These are phyloP conservation scores for Phataginus tetradactyla DNA, from an alignment of 2,797 vertebrate species.

Conservation along the genomic window DNA sequence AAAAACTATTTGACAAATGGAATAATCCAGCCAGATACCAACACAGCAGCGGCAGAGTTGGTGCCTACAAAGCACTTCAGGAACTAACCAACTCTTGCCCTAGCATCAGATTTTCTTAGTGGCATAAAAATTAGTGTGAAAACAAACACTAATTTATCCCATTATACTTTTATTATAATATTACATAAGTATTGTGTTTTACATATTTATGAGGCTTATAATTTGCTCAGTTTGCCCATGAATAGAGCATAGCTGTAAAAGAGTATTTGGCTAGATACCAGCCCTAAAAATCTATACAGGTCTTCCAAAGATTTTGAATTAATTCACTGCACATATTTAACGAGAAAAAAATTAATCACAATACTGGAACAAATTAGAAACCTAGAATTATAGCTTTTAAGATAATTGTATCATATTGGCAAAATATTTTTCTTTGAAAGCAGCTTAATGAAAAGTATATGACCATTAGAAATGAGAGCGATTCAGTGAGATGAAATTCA, in stretches of 20 bases:
- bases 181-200: constrained; percentile 30
- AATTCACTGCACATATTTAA: constrained; percentile 55
- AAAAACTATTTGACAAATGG: background rate
- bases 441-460: constrained; percentile 13
- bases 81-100: background rate
- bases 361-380: constrained; percentile 41
- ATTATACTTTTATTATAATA: background rate
- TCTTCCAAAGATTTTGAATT: constrained; percentile 55
- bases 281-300: background rate
- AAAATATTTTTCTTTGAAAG: constrained; percentile 61
- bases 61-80: background rate
- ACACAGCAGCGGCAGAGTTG: background rate
- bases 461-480: background rate
- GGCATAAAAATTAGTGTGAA: background rate
- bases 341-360: constrained; percentile 47
- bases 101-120: background rate
- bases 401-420: constrained; percentile 27
- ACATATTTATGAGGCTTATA: constrained; percentile 27
- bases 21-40: background rate
- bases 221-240: constrained; percentile 1
- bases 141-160: constrained; percentile 10
- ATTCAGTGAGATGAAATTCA: background rate
- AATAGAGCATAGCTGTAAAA: background rate
- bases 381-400: constrained; percentile 51
- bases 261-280: constrained; percentile 37